Percentiles rank a stretch among this genome's conserved stretches.
Conservation (phyloP, 2,888 invertebrate species). For the Drosophila nigricruria region DNA sequence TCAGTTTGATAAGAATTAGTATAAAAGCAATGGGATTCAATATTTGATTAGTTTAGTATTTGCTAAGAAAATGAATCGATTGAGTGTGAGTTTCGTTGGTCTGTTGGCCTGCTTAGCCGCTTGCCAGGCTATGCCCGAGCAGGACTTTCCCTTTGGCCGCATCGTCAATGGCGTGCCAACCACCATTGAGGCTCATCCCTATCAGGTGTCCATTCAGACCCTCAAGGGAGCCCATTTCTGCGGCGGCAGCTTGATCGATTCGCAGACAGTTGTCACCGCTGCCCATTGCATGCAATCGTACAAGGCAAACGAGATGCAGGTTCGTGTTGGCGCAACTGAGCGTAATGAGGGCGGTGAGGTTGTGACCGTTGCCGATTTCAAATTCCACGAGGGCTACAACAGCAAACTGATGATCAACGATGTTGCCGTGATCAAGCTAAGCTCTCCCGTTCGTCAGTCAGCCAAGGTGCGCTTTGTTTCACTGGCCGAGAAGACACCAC, state of each 20-base stretch:
- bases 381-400: slow-evolving; percentile 83
- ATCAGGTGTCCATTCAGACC: slow-evolving; percentile 85
- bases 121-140: slow-evolving; percentile 42
- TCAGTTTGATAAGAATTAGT: slow-evolving; percentile 21
- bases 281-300: slow-evolving; percentile 84
- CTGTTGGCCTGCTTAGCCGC: slow-evolving; percentile 50
- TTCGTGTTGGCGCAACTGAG: slow-evolving; percentile 84
- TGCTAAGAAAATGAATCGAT: slow-evolving; percentile 56
- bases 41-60: slow-evolving; percentile 38
- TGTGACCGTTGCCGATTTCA: slow-evolving; percentile 73
- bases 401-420: slow-evolving; percentile 82
- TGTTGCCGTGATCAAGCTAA: slow-evolving; percentile 84
- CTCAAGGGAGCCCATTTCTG: slow-evolving; percentile 83
- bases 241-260: slow-evolving; percentile 85
- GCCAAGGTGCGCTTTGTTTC: slow-evolving; percentile 62
- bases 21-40: slow-evolving; percentile 43
- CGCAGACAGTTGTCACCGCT: slow-evolving; percentile 84
- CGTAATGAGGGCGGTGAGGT: slow-evolving; percentile 83
- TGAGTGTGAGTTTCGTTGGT: slow-evolving; percentile 43
- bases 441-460: slow-evolving; percentile 67
- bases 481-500: slow-evolving; percentile 69
- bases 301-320: slow-evolving; percentile 56
- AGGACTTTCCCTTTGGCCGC: slow-evolving; percentile 74
- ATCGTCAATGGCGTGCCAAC: slow-evolving; percentile 85
- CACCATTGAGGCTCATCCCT: slow-evolving; percentile 84